phyloP scores from a whole-genome alignment of 2,797 vertebrate genomes.

The Coregonus sp. region DNA sequence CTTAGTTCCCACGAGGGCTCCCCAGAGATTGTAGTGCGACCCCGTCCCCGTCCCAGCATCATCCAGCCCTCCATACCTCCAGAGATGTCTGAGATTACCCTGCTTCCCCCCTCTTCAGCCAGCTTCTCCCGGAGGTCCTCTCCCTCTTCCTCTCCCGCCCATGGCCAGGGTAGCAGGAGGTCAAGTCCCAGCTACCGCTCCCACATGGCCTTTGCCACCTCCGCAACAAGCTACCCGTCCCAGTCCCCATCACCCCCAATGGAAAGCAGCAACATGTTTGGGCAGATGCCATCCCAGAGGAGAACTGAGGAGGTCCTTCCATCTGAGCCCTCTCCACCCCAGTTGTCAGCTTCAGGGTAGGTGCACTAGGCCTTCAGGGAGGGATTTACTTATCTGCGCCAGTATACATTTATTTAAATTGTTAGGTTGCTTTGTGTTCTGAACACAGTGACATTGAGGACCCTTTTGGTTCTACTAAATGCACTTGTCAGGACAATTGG shows the following conservation, averaged over 20 bases:
- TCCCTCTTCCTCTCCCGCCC: conserved; percentile 92
- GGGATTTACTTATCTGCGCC: conserved; percentile 53
- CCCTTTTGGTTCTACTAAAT: conserved; percentile 41
- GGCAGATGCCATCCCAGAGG: conserved; percentile 89
- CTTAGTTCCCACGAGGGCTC: conserved; percentile 93
- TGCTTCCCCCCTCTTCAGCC: conserved; percentile 92
- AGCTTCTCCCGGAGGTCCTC: conserved; percentile 96
- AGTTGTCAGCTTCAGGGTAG: conserved; percentile 97
- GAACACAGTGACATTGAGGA: conserved; percentile 39
- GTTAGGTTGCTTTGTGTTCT: conserved; percentile 60
- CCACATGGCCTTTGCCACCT: conserved; percentile 86
- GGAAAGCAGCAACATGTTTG: conserved; percentile 90
- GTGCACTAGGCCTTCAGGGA: conserved; percentile 75
- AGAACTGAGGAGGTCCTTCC: conserved; percentile 91
- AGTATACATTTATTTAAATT: conserved; percentile 67
- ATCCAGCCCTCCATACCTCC: conserved; percentile 82
- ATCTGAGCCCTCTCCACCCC: conserved; percentile 90
- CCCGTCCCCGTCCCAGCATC: conserved; percentile 91
- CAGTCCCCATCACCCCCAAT: conserved; percentile 85
- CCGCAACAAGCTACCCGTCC: conserved; percentile 88
- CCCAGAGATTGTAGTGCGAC: conserved; percentile 92
- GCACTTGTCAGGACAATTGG: conserved; percentile 32
- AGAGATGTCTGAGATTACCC: conserved; percentile 94
- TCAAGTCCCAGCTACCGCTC: conserved; percentile 84
- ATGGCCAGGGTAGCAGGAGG: conserved; percentile 82